phyloP scores from a whole-genome alignment of 2,888 invertebrate species.

The Galeopsomyia nigrocyanea region DNA sequence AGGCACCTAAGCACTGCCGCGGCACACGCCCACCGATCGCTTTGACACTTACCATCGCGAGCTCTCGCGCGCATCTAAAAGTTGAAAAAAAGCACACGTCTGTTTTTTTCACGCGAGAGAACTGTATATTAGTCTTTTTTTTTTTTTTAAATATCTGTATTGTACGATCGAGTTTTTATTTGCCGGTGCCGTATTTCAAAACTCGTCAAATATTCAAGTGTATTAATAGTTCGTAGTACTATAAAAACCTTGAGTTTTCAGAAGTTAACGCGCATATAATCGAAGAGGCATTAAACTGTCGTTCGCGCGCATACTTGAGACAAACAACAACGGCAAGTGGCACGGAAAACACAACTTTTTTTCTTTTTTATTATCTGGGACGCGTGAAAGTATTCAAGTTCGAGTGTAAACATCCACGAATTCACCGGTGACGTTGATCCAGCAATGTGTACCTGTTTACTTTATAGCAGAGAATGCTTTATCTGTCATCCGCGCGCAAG shows the following conservation, averaged over 20 bases:
- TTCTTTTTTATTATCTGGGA: constrained; percentile 45
- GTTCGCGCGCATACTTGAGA: constrained; percentile 18
- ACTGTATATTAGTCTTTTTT: no score
- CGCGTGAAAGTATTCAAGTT: constrained; percentile 52
- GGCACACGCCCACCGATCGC: constrained; percentile 56
- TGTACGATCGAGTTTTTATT: no score
- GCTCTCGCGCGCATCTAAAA: constrained; percentile 20
- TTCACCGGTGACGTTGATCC: constrained; percentile 2
- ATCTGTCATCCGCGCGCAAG: no score
- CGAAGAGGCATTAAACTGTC: constrained; percentile 26
- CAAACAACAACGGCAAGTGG: constrained; percentile 25
- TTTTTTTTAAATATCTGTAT: no score
- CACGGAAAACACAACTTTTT: constrained; percentile 41
- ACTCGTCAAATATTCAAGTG: no score
- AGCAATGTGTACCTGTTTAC: no score
- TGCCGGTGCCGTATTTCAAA: no score
- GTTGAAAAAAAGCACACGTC: constrained; percentile 44
- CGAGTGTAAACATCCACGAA: constrained; percentile 32
- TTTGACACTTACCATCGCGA: constrained; percentile 60
- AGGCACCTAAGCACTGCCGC: constrained; percentile 9
- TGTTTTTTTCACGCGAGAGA: constrained; percentile 12
- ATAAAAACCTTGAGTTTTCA: constrained; percentile 9
- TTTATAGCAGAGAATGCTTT: no score
- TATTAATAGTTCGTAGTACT: neutral
- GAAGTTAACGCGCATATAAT: constrained; percentile 30